A percentile compares a stretch with the other conserved stretches of the same genome.
phyloP scores from a whole-genome alignment of 1,140 invertebrate genomes.

The Pristionchus pacificus region DNA sequence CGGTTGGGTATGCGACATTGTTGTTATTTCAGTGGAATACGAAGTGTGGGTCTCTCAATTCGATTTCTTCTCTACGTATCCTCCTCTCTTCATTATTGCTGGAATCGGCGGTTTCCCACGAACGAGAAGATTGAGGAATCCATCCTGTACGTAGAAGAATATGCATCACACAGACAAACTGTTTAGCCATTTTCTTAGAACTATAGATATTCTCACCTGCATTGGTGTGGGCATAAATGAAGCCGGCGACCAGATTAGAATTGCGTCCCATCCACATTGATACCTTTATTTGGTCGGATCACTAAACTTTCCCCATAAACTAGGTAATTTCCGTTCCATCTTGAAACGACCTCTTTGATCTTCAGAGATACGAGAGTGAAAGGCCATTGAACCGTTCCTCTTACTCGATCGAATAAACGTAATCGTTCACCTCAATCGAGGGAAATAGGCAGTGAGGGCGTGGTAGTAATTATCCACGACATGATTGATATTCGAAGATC shows the following conservation, averaged over 20 bases:
- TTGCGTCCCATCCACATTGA: slow-evolving; percentile 43
- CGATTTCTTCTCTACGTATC: no score
- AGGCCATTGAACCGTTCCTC: not conserved
- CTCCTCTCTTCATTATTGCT: no score
- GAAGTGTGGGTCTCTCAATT: no score
- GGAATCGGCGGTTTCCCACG: no score
- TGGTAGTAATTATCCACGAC: slow-evolving; percentile 52
- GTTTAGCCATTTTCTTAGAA: no score
- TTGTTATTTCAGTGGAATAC: no score
- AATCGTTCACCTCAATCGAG: slow-evolving; percentile 17
- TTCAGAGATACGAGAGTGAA: not conserved
- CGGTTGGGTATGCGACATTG: no score
- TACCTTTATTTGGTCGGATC: slow-evolving; percentile 25
- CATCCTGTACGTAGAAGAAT: not conserved
- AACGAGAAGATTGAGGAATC: not conserved
- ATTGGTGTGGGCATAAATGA: slow-evolving; percentile 35
- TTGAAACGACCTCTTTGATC: no score
- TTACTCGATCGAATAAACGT: not conserved
- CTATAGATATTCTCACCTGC: no score
- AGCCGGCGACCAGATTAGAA: slow-evolving; percentile 39
- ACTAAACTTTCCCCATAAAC: not conserved
- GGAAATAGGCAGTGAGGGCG: slow-evolving; percentile 45
- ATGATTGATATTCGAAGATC: slow-evolving; percentile 37
- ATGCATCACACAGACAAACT: not conserved
- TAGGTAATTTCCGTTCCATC: no score